phyloP scores from a whole-genome alignment of 92 coral and sea anemone species.

The Scolanthus callimorphus region DNA sequence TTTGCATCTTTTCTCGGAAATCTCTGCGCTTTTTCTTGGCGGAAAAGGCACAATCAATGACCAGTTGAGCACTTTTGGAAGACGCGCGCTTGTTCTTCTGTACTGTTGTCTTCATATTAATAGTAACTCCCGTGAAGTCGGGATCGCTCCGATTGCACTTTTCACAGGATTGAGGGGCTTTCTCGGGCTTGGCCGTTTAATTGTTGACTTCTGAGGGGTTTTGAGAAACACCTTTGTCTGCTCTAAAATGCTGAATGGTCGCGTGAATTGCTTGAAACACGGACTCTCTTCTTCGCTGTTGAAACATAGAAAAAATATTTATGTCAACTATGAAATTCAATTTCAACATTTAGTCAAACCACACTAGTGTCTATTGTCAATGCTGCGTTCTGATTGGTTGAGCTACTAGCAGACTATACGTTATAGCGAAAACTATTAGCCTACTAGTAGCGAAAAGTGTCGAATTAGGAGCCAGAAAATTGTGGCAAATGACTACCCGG shows the following conservation, averaged over 20 bases:
- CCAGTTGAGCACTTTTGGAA: conserved; percentile 79
- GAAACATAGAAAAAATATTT: too few relatives aligned
- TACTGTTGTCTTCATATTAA: conserved; percentile 89
- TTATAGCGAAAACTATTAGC: too few relatives aligned
- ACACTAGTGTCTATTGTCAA: too few relatives aligned
- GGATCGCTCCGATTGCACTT: conserved; percentile 93
- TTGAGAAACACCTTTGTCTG: conserved; percentile 45
- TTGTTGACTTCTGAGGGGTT: conserved; percentile 60
- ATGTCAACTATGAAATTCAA: too few relatives aligned
- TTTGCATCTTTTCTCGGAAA: conserved; percentile 32
- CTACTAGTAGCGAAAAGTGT: too few relatives aligned
- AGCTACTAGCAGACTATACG: too few relatives aligned
- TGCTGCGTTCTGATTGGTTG: too few relatives aligned
- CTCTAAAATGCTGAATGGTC: conserved; percentile 13
- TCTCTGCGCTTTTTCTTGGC: conserved; percentile 88
- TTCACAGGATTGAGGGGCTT: conserved; percentile 92
- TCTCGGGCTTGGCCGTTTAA: conserved; percentile 85
- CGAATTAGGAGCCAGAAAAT: too few relatives aligned
- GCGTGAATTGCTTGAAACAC: conserved; percentile 26
- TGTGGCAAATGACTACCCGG: too few relatives aligned
- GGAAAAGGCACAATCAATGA: conserved; percentile 86
- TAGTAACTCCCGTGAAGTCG: conserved; percentile 90
- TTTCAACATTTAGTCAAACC: too few relatives aligned
- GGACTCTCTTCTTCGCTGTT: conserved; percentile 44
- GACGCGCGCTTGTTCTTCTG: conserved; percentile 48